These are phyloP conservation scores for Phania funesta DNA, from an alignment of 2,888 invertebrate species.

Conservation along the genomic window DNA sequence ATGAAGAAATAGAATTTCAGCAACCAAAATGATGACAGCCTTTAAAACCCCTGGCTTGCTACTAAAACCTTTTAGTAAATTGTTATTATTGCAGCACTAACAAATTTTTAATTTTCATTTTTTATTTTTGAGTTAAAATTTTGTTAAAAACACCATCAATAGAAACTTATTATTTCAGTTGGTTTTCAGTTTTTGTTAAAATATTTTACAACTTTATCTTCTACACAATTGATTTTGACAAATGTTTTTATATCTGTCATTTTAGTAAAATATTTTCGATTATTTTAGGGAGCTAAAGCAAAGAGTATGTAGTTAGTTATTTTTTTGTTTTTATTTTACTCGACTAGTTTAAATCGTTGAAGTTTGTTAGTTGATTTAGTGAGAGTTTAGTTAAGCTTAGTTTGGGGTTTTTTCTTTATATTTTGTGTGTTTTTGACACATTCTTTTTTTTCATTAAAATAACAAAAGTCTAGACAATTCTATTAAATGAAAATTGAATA, in stretches of 20 bases:
- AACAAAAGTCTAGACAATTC: slow-evolving; percentile 62
- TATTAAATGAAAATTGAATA: slow-evolving; percentile 58
- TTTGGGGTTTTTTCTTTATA: neutral
- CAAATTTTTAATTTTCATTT: neutral
- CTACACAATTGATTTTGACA: slow-evolving; percentile 62
- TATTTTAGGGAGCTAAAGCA: slow-evolving; percentile 18
- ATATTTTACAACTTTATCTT: slow-evolving; percentile 43
- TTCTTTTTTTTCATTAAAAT: slow-evolving; percentile 46
- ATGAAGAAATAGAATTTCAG: too few species aligned
- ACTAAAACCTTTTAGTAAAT: too few species aligned
- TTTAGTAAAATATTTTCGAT: slow-evolving; percentile 1
- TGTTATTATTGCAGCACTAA: too few species aligned
- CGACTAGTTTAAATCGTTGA: slow-evolving; percentile 53
- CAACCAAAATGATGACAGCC: too few species aligned
- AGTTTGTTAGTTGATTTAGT: slow-evolving; percentile 31
- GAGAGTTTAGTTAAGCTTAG: slow-evolving; percentile 16
- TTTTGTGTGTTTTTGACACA: slow-evolving; percentile 40
- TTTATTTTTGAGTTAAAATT: neutral
- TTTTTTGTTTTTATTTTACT: slow-evolving; percentile 44
- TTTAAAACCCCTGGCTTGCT: too few species aligned
- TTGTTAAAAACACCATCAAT: neutral
- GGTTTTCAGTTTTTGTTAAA: slow-evolving; percentile 14
- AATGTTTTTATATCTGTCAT: slow-evolving; percentile 62
- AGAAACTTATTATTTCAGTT: slow-evolving; percentile 35
- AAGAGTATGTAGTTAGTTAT: neutral